Conservation (phyloP, 1,140 invertebrate species). For the Neodiprion virginianus region DNA sequence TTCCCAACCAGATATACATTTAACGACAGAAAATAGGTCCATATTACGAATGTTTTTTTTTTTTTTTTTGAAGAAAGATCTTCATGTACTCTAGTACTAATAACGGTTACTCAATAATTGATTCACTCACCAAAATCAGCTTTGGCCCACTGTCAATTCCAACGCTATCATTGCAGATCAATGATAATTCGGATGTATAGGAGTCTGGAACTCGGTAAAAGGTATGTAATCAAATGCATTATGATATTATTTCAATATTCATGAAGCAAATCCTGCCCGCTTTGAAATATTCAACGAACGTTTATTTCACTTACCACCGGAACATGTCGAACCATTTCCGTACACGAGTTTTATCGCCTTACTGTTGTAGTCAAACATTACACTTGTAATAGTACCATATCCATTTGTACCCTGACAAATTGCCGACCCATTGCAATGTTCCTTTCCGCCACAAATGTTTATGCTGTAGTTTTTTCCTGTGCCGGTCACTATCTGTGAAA, state of each 20-base stretch:
- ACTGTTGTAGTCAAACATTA: constrained; percentile 43
- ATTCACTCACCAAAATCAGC: constrained; percentile 41
- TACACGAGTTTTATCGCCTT: constrained; percentile 42
- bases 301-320: constrained; percentile 35
- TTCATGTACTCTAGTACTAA: too few species aligned
- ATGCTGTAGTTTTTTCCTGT: constrained; percentile 35
- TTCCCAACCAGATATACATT: too few species aligned
- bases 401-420: constrained; percentile 37
- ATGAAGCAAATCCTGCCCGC: neutral
- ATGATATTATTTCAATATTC: neutral
- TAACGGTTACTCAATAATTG: neutral
- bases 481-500: neutral
- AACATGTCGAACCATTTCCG: constrained; percentile 41
- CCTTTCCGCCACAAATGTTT: constrained; percentile 40
- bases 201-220: constrained; percentile 25
- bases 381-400: constrained; percentile 41
- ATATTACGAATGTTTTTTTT: too few species aligned
- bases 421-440: constrained; percentile 39
- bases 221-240: constrained; percentile 18
- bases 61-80: too few species aligned
- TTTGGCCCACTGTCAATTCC: constrained; percentile 35
- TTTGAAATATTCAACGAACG: neutral
- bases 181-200: constrained; percentile 38
- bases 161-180: constrained; percentile 37
- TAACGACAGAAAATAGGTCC: too few species aligned